A percentile compares a stretch with the other conserved stretches of the same genome.
Conservation (phyloP, 2,888 invertebrate species). For the Drosophila monieri region DNA sequence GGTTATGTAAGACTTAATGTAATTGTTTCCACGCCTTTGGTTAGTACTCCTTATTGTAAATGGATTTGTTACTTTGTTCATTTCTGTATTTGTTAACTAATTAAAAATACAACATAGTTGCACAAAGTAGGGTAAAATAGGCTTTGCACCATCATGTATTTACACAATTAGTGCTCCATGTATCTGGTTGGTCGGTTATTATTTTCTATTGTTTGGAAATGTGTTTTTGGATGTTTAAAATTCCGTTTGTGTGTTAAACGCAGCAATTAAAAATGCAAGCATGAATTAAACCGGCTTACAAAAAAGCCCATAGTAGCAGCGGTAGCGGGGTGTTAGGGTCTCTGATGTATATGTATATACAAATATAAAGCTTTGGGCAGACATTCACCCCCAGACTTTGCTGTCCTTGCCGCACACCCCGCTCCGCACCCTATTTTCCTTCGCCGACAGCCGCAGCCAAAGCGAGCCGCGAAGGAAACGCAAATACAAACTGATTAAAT, state of each 20-base stretch:
- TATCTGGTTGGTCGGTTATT: slow-evolving; percentile 36
- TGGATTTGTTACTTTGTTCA: background rate
- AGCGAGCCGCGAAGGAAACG: slow-evolving; percentile 48
- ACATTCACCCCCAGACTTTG: slow-evolving; percentile 4
- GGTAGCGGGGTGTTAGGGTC: slow-evolving; percentile 6
- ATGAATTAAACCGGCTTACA: slow-evolving; percentile 76
- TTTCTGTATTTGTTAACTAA: background rate
- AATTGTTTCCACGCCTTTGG: background rate
- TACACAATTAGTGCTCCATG: slow-evolving; percentile 8
- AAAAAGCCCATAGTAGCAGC: slow-evolving; percentile 32
- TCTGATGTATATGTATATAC: slow-evolving; percentile 21
- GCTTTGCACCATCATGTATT: no score
- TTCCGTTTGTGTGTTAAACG: slow-evolving; percentile 74
- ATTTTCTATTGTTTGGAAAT: slow-evolving; percentile 67
- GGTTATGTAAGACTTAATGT: no score
- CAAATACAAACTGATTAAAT: slow-evolving; percentile 79
- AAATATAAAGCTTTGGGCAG: slow-evolving; percentile 41
- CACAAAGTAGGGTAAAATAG: background rate
- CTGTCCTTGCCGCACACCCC: slow-evolving; percentile 5
- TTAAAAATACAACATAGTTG: background rate
- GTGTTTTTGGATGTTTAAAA: slow-evolving; percentile 58
- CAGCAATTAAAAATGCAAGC: slow-evolving; percentile 77
- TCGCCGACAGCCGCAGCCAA: slow-evolving; percentile 17
- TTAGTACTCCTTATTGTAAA: background rate
- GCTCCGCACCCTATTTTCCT: background rate